A percentile compares a stretch with the other conserved stretches of the same genome.
Evolutionary conservation across 2,888 invertebrate species (phyloP).

Genomic region (Eumacrocentrus americanus): DNA sequence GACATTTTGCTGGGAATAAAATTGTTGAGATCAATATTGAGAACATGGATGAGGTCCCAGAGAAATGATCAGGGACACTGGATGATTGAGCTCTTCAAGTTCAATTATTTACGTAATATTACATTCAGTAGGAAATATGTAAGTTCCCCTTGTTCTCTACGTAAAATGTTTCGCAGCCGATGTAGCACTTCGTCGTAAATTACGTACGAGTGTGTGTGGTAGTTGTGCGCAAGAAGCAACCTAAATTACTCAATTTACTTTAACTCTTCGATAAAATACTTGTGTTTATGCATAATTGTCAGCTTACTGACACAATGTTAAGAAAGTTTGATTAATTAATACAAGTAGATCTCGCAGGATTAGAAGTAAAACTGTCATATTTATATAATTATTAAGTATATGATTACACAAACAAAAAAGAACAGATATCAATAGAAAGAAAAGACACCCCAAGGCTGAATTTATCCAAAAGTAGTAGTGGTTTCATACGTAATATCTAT

Average conservation of each 20-base stretch:
- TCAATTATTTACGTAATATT: not conserved
- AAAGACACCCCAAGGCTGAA: not conserved
- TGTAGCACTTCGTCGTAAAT: no score
- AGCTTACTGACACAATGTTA: not conserved
- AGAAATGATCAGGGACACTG: not conserved
- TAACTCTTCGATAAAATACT: no score
- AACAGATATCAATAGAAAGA: not conserved
- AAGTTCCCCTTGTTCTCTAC: no score
- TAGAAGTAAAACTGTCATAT: not conserved
- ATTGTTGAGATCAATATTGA: slow-evolving; percentile 76
- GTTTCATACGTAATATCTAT: no score
- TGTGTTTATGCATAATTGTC: not conserved
- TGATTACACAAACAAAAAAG: not conserved
- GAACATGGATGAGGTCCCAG: slow-evolving; percentile 69
- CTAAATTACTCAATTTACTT: no score
- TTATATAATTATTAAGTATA: not conserved
- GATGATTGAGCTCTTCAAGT: slow-evolving; percentile 1
- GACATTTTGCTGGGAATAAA: slow-evolving; percentile 78
- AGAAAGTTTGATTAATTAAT: not conserved
- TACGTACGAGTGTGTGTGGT: not conserved
- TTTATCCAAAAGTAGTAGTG: no score
- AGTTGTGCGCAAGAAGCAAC: not conserved
- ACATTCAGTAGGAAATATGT: not conserved
- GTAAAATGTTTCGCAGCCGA: no score
- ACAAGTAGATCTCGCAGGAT: not conserved